A percentile compares a stretch with the other conserved stretches of the same genome.
Conservation (phyloP, 2,113 vertebrate genomes). For the Bubo blakistoni region DNA sequence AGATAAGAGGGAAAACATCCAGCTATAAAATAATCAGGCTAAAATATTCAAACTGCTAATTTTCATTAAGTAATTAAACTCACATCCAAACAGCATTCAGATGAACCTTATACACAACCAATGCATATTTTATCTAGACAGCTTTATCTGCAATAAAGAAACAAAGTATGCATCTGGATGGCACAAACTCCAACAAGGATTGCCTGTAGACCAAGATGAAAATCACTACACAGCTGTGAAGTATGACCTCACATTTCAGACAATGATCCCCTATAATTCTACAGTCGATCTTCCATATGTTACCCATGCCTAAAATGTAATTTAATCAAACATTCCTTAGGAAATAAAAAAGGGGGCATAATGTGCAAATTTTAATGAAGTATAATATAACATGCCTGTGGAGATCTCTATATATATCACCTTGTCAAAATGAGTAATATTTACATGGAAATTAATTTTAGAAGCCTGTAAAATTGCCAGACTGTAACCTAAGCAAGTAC, state of each 20-base stretch:
- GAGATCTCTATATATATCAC: not conserved
- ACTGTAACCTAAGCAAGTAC: not conserved
- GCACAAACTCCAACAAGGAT: not conserved
- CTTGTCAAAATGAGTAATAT: not conserved
- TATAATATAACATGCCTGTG: not conserved
- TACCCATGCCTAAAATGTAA: not conserved
- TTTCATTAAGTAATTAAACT: slow-evolving; percentile 28
- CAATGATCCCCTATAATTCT: not conserved
- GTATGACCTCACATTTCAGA: not conserved
- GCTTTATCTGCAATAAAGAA: not conserved
- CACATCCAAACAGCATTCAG: not conserved
- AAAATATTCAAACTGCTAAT: not conserved
- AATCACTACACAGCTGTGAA: not conserved
- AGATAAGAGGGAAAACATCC: not conserved
- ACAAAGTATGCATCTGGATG: not conserved
- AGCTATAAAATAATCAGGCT: not conserved
- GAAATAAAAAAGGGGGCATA: not conserved
- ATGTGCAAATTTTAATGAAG: not conserved
- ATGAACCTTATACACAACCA: not conserved
- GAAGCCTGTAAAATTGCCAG: not conserved
- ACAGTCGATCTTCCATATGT: not conserved
- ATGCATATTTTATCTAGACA: not conserved
- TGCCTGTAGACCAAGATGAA: not conserved
- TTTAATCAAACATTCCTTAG: not conserved
- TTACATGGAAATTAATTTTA: slow-evolving; percentile 25